These are phyloP conservation scores for Ceuthmochares aereus DNA, from an alignment of 2,113 vertebrate genomes.

Conservation along the genomic window DNA sequence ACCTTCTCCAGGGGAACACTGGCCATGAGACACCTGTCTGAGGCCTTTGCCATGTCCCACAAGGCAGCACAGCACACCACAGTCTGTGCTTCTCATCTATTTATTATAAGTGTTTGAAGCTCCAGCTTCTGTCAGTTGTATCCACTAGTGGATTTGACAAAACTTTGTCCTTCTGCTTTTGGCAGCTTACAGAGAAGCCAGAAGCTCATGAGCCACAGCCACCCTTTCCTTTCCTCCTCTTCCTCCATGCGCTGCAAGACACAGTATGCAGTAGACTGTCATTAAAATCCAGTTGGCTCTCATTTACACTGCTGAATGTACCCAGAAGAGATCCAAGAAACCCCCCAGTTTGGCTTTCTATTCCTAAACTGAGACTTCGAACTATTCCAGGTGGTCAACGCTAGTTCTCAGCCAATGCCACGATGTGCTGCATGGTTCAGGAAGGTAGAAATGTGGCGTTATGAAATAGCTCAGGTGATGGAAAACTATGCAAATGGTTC, in stretches of 20 bases:
- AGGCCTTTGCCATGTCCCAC: slow-evolving; percentile 5
- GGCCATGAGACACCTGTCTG: slow-evolving; percentile 38
- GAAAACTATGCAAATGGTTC: neutral
- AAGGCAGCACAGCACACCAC: neutral
- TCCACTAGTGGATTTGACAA: neutral
- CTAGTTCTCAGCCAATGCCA: neutral
- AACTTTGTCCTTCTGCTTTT: neutral
- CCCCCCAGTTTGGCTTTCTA: neutral
- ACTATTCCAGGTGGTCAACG: neutral
- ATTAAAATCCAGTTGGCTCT: neutral
- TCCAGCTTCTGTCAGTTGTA: slow-evolving; percentile 27
- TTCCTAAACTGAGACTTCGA: neutral
- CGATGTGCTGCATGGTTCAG: neutral
- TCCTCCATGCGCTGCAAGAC: neutral
- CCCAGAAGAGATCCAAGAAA: neutral
- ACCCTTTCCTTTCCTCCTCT: neutral
- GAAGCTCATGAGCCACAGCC: neutral
- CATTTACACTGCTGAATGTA: neutral
- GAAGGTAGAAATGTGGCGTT: neutral
- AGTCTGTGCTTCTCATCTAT: neutral
- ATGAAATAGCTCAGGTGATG: neutral
- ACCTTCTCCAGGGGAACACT: neutral
- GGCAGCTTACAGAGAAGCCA: neutral
- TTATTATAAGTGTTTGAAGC: neutral
- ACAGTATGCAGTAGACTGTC: neutral